Base-by-base conservation (phyloP, 2,113 vertebrate genomes). In the Pyxicephalus adspersus region DNA sequence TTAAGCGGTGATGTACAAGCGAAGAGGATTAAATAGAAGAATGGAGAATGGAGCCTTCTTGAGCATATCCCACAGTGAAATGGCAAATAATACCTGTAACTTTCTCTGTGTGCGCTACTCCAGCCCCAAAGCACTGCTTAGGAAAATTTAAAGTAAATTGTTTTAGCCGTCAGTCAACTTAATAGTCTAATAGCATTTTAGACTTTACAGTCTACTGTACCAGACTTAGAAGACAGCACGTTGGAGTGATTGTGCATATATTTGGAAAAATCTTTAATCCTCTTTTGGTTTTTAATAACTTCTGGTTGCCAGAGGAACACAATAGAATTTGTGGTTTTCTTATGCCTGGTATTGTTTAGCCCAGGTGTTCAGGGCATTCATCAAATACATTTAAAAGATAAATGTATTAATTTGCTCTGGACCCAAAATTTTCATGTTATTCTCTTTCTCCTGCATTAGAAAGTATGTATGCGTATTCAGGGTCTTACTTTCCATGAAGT, bases 101-200 rank as follows among this genome's bases (percentile, higher is more conserved):
- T 55, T 54, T 73, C 7, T 17, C 52, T 34, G 54, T 13, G 25
- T 15, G 11, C 29, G 26, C 45, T 45, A 29, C 28, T 66, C 64
- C 22, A 57, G 19, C 61, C 31, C 29, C 64, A 13, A 16, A 78
- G 45, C 64, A 19, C 45, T 54, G 64, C 61, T 66, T 29, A 52
- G 54, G 26, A 52, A 78, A 54, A 77, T 64, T 25, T 20, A 52
- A 51, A 77, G 25, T 65, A 77, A 66, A 57, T 78, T 67, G 52
- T 66, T 66, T 54, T 66, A 58, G 28, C 61, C 31, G 72, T 63
- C 57, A 75, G 57, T 75, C 72, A 61, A 61, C 45, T 61, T 75
- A 75, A 75, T 75, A 45, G 38, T 31, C 22, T 74, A 61, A 45
- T 34, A 75, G 19, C 19, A 15, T 19, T 3, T 7, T 11, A 45